A percentile compares a stretch with the other conserved stretches of the same genome.
Evolutionary conservation across 2,113 vertebrate species (phyloP).

Genomic region (Podarcis raffonei): DNA sequence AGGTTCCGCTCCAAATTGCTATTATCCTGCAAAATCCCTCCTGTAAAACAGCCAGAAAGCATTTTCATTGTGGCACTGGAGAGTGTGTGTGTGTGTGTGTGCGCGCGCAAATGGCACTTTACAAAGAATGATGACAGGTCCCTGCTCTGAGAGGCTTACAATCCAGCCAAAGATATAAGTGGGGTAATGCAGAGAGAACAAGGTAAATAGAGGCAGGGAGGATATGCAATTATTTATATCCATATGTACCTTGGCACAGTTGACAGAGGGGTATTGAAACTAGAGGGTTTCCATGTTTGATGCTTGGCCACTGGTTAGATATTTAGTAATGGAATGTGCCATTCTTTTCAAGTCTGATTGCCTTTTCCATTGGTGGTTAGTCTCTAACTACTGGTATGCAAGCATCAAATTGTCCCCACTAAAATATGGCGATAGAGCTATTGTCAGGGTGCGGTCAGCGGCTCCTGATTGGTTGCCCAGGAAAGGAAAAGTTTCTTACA

Average conservation of each 20-base stretch:
- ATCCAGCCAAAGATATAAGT: background rate
- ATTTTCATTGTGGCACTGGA: background rate
- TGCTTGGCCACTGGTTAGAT: background rate
- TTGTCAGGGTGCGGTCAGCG: no score
- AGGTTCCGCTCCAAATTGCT: constrained; percentile 59
- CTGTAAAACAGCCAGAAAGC: constrained; percentile 22
- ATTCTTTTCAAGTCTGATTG: background rate
- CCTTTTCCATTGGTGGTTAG: background rate
- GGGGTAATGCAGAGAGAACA: background rate
- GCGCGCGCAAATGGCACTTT: background rate
- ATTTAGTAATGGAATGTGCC: background rate
- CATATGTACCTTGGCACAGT: background rate
- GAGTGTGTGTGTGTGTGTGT: background rate
- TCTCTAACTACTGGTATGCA: background rate
- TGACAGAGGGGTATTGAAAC: background rate
- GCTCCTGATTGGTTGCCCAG: no score
- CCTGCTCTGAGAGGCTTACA: background rate
- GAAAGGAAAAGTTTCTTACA: no score
- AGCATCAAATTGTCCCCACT: background rate
- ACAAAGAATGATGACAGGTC: background rate
- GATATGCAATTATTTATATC: background rate
- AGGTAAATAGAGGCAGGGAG: background rate
- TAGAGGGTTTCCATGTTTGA: background rate
- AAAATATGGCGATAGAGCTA: background rate
- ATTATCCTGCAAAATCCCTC: constrained; percentile 28